Evolutionary conservation across 2,888 invertebrate species (phyloP), one percentile per base, ranked within the genome.

Genomic region (Rhyacophila evoluta): DNA sequence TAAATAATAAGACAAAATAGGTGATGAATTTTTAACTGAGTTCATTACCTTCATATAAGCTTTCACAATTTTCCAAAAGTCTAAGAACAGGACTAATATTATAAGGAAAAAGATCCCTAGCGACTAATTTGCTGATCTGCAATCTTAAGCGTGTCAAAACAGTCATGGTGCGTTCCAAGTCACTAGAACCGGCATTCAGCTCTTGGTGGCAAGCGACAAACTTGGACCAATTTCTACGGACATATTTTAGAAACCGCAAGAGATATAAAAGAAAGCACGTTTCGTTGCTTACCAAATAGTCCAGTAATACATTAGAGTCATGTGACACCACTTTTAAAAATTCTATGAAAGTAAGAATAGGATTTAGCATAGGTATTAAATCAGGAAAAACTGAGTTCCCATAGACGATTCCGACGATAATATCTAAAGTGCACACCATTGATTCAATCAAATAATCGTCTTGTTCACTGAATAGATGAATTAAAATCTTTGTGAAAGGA

Each of bases 381-480:
- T 95, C 95, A 1, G 95, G 94, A 84, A 94, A 94, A 79, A 95
- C 92, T 0, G 94, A 94, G 84, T 95, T 95, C 73, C 95, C 92
- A 85, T 95, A 95, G 28, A 95, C 95, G 77, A 97, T 93, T 41
- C 96, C 96, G 27, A 95, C 94, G 0, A 95, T 95, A 69, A 97
- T 96, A 86, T 97, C 97, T 72, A 97, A 87, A 38, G 95, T 95
- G 86, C 97, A 97, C 5, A 97, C 95, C 96, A 97, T 96, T 1
- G 96, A 94, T 88, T 97, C 97, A 79, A 97, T 95, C 83, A 97
- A 88, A 84, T 95, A 95, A 87, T 97, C 97, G 85, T 97, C 97
- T 86, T 97, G 97, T 87, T 97, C 96, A 84, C 95, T 94, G 84
- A 97, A 97, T 78, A 97, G 88, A 86, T 95, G 95, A 79, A 97